These are phyloP conservation scores for Heterocephalus glaber DNA, from an alignment of 2,113 vertebrate genomes.

Conservation along the genomic window DNA sequence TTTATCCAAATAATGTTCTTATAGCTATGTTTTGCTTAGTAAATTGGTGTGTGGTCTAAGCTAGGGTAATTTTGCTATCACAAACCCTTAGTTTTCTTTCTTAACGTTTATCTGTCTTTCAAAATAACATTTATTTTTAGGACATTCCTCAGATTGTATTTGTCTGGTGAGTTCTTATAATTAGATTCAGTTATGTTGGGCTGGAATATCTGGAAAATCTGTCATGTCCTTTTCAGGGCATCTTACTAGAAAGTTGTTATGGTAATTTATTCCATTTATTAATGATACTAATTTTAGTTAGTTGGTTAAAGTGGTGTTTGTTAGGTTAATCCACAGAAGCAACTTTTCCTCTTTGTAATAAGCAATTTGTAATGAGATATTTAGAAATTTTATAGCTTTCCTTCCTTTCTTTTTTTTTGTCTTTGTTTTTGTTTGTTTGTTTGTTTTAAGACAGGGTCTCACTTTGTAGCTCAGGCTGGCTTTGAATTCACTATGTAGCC, in stretches of 20 bases:
- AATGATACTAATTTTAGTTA: background rate
- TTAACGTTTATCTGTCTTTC: constrained; percentile 20
- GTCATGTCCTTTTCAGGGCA: background rate
- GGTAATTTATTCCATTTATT: background rate
- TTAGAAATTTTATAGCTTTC: background rate
- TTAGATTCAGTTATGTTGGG: constrained; percentile 26
- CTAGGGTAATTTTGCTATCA: constrained; percentile 2
- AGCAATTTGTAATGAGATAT: background rate
- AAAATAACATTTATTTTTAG: constrained; percentile 30
- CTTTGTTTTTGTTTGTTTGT: too few relatives aligned
- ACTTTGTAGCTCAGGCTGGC: too few relatives aligned
- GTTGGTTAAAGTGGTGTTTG: background rate
- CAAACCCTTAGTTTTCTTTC: background rate
- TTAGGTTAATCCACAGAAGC: background rate
- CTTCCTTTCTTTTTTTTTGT: too few relatives aligned
- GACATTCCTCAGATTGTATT: background rate
- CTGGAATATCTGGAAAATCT: background rate
- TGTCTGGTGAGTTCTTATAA: background rate
- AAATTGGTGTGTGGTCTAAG: background rate
- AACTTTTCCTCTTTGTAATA: background rate
- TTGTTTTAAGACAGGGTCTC: too few relatives aligned
- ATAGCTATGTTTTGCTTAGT: background rate
- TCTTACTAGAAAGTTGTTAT: background rate
- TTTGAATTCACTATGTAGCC: too few relatives aligned
- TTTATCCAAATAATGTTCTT: background rate